Conservation (phyloP, 1,140 invertebrate genomes). For the Venturia canescens region DNA sequence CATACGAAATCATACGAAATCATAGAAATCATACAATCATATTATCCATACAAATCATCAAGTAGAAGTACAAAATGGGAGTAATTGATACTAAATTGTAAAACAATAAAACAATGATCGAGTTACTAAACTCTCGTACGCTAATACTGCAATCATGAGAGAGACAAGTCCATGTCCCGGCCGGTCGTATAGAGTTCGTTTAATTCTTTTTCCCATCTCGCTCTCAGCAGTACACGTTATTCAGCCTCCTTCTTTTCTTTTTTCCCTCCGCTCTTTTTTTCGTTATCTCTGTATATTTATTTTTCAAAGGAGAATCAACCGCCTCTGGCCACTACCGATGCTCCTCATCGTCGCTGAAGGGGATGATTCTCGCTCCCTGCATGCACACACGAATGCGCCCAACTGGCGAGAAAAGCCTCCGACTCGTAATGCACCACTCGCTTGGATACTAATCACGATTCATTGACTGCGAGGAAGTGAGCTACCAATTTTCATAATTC, state of each 20-base stretch:
- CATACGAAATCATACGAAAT: too few relatives aligned
- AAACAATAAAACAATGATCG: too few relatives aligned
- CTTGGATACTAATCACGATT: background rate
- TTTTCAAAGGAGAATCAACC: conserved; percentile 30
- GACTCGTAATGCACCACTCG: background rate
- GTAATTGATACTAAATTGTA: too few relatives aligned
- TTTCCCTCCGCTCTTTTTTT: conserved; percentile 1
- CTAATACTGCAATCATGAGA: too few relatives aligned
- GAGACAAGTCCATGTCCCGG: conserved; percentile 14
- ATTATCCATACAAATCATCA: too few relatives aligned
- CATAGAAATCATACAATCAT: too few relatives aligned
- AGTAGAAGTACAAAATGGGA: too few relatives aligned
- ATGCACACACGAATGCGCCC: background rate
- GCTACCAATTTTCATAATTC: background rate
- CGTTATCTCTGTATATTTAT: conserved; percentile 9
- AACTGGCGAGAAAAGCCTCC: background rate
- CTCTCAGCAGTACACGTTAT: conserved; percentile 14
- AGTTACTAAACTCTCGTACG: too few relatives aligned
- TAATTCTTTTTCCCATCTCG: conserved; percentile 53
- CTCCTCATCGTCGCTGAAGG: background rate
- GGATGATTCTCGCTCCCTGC: background rate
- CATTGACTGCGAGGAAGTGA: background rate
- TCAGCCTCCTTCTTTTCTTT: conserved; percentile 23
- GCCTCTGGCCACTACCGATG: conserved; percentile 5
- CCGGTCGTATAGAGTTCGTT: conserved; percentile 55